Evolutionary conservation across 2,797 vertebrate genomes (phyloP).

Genomic region (Poecilia gillii): DNA sequence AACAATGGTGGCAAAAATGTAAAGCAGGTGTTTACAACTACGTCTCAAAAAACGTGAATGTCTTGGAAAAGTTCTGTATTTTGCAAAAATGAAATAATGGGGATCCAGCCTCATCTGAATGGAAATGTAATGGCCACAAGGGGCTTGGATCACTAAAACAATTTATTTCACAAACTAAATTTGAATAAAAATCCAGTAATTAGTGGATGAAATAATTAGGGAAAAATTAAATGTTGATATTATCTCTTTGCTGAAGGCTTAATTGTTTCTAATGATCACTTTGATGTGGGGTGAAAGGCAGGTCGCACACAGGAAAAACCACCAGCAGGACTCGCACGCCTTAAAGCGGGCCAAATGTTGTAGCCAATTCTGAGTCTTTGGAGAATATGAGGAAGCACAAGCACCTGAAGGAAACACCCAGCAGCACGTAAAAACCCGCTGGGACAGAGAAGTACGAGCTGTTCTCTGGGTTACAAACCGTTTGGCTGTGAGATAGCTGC

Average conservation of each 20-base stretch:
- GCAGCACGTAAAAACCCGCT: not conserved
- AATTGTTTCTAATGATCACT: constrained; percentile 4
- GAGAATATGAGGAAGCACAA: not conserved
- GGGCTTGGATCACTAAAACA: not conserved
- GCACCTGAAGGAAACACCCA: not conserved
- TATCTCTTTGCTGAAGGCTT: constrained; percentile 7
- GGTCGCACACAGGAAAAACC: not conserved
- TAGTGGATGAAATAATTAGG: not conserved
- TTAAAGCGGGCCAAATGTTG: not conserved
- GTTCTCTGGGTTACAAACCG: not conserved
- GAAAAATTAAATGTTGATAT: not conserved
- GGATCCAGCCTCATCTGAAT: not conserved
- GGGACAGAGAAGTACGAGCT: not conserved
- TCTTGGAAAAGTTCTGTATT: not conserved
- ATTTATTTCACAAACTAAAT: not conserved
- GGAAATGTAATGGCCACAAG: not conserved
- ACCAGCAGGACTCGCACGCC: not conserved
- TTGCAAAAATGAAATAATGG: not conserved
- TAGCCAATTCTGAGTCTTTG: not conserved
- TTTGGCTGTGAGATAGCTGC: not conserved
- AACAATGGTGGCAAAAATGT: not conserved
- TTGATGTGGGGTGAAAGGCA: constrained; percentile 4
- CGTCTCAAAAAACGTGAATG: not conserved
- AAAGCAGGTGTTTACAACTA: not conserved
- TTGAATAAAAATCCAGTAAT: not conserved